Percentiles rank a stretch among this genome's conserved stretches.
These are phyloP conservation scores for Perithous albicinctus DNA, from an alignment of 2,888 invertebrate genomes.

Conservation along the genomic window DNA sequence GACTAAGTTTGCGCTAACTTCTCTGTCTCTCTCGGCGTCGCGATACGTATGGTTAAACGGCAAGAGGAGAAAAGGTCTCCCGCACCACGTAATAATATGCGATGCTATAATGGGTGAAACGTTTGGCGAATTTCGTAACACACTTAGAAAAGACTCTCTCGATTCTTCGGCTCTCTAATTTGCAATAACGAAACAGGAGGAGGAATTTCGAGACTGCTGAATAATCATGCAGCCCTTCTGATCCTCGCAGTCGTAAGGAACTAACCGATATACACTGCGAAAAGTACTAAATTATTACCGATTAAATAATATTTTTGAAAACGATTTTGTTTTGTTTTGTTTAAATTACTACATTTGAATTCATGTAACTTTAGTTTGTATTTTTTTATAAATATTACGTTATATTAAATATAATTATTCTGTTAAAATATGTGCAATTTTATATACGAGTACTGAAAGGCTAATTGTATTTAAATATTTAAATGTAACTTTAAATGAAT, in stretches of 20 bases:
- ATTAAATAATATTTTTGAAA: no score
- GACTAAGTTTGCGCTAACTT: conserved; percentile 57
- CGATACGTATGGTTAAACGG: conserved; percentile 21
- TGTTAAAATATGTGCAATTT: neutral
- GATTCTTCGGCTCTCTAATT: conserved; percentile 58
- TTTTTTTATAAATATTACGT: neutral
- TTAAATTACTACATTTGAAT: neutral
- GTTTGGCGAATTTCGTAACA: conserved; percentile 61
- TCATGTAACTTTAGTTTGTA: neutral
- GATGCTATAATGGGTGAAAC: conserved; percentile 38
- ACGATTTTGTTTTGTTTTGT: no score
- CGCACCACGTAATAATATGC: conserved; percentile 42
- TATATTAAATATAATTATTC: neutral
- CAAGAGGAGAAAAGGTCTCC: conserved; percentile 36
- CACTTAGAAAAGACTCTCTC: conserved; percentile 50
- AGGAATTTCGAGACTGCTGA: neutral
- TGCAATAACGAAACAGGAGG: conserved; percentile 7
- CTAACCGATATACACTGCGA: neutral
- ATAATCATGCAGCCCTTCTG: neutral
- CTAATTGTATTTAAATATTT: no score
- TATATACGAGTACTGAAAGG: no score
- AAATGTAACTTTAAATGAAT: no score
- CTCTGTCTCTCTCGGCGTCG: conserved; percentile 24
- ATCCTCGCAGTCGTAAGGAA: neutral
- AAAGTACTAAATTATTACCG: neutral